phyloP scores from a whole-genome alignment of 2,113 vertebrate genomes.

The Clupea harengus region DNA sequence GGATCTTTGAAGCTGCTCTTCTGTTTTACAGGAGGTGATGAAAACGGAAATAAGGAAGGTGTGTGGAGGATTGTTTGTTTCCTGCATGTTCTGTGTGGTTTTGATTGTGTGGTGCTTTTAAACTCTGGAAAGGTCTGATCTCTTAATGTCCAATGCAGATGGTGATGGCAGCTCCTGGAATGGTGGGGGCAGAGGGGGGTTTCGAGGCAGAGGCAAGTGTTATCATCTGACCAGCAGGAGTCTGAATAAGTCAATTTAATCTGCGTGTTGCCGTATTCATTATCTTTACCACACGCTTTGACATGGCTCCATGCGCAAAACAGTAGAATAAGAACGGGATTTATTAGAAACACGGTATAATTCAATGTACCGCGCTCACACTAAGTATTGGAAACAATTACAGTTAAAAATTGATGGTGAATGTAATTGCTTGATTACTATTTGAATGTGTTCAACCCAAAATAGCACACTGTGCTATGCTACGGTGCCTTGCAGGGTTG shows the following conservation, averaged over 20 bases:
- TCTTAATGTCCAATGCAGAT: slow-evolving; percentile 5
- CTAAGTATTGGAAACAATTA: too few species aligned
- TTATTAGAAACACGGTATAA: too few species aligned
- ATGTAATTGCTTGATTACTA: too few species aligned
- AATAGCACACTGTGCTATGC: too few species aligned
- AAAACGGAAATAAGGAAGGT: slow-evolving; percentile 37
- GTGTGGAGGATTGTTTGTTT: neutral
- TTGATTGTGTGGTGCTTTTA: neutral
- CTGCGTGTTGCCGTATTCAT: neutral
- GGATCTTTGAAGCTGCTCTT: neutral
- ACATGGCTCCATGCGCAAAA: too few species aligned
- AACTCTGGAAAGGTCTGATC: neutral
- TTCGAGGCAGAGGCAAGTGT: slow-evolving; percentile 59
- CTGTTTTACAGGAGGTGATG: slow-evolving; percentile 29
- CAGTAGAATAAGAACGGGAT: too few species aligned
- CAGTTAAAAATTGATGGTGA: too few species aligned
- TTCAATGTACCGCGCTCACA: too few species aligned
- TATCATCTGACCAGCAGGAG: too few species aligned
- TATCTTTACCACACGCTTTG: too few species aligned
- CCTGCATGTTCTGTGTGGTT: neutral
- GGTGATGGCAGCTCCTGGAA: slow-evolving; percentile 44
- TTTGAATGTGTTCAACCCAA: too few species aligned
- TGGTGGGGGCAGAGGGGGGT: slow-evolving; percentile 22
- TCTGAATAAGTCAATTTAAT: neutral
- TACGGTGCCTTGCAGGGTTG: too few species aligned